A percentile compares a stretch with the other conserved stretches of the same genome.
phyloP scores from a whole-genome alignment of 2,113 vertebrate genomes.

The Spilogale gracilis region DNA sequence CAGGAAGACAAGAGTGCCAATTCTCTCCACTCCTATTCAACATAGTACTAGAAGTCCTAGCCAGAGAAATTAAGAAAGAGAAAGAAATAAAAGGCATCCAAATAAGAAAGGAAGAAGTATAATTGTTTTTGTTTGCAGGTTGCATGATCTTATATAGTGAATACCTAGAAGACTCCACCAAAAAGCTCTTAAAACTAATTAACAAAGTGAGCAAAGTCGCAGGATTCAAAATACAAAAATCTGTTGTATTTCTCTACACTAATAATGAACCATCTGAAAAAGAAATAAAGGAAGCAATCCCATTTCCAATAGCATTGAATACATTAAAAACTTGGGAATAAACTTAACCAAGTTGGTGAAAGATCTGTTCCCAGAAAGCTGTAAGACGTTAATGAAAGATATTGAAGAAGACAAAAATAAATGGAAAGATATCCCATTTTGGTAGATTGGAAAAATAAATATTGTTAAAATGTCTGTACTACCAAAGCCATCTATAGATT shows the following conservation, averaged over 20 bases:
- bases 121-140: background rate
- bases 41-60: background rate
- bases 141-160: background rate
- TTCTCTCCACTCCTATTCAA: background rate
- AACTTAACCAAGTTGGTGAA: background rate
- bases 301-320: background rate
- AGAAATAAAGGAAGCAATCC: background rate
- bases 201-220: background rate
- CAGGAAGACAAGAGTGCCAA: background rate
- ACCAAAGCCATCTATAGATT: background rate
- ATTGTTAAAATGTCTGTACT: background rate
- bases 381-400: background rate
- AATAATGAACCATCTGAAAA: background rate
- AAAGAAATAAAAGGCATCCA: background rate
- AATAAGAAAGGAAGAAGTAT: background rate
- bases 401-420: background rate
- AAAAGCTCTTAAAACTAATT: background rate
- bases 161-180: background rate
- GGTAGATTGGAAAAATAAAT: background rate
- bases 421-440: background rate
- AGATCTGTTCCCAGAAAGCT: background rate
- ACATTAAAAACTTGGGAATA: background rate
- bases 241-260: background rate
- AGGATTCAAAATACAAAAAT: background rate
- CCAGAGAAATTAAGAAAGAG: background rate